These are phyloP conservation scores for Mycetomoellerius zeteki DNA, from an alignment of 1,140 invertebrate genomes.

Conservation along the genomic window DNA sequence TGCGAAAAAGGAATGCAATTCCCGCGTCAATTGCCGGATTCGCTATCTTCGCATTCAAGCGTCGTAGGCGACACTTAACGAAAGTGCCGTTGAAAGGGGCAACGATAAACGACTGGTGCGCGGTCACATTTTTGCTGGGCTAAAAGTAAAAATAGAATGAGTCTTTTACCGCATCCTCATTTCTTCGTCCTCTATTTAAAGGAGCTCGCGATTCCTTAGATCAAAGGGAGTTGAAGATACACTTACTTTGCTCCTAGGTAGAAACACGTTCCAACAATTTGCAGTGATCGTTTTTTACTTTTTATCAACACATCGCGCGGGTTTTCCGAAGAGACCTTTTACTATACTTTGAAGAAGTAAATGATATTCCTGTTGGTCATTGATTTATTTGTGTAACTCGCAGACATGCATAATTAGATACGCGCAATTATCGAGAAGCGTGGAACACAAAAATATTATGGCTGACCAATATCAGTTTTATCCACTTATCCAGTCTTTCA, in stretches of 20 bases:
- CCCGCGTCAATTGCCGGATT: conserved; percentile 2
- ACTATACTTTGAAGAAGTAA: not conserved
- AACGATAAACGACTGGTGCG: conserved; percentile 64
- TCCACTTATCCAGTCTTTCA: not conserved
- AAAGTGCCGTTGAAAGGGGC: conserved; percentile 66
- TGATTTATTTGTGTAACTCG: not conserved
- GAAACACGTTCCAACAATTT: conserved; percentile 12
- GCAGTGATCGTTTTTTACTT: not conserved
- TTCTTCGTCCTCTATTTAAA: conserved; percentile 49
- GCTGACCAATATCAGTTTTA: not conserved
- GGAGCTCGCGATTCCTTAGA: not conserved
- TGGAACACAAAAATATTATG: not conserved
- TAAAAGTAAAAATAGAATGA: conserved; percentile 48
- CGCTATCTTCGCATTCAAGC: conserved; percentile 64
- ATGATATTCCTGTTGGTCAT: not conserved
- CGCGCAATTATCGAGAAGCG: not conserved
- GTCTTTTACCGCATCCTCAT: conserved; percentile 24
- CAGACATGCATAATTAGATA: not conserved
- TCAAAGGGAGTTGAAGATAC: conserved; percentile 39
- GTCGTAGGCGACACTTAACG: conserved; percentile 71
- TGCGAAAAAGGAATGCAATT: conserved; percentile 22
- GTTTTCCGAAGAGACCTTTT: not conserved
- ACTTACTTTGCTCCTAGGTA: not conserved
- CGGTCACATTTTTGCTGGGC: conserved; percentile 24
- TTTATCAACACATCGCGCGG: not conserved